Evolutionary conservation across 2,113 vertebrate genomes (phyloP), one percentile per base, ranked within the genome.

Genomic region (Talpa occidentalis): DNA sequence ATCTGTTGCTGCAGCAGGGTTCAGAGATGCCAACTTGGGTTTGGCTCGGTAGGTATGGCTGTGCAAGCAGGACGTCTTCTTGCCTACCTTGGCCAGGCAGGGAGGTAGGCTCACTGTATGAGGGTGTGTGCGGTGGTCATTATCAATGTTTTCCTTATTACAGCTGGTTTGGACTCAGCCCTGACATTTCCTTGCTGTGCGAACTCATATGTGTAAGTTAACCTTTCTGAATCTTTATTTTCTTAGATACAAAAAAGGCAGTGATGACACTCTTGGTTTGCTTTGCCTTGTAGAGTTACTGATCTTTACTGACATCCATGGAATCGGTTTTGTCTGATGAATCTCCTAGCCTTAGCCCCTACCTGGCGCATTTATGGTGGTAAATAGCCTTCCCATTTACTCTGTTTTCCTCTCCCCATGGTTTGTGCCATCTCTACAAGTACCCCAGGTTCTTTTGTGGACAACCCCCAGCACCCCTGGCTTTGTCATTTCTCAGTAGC

Each of bases 11-110:
- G 84, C 1, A 59, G 92, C 5, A 1, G 88, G 95, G 94, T 88
- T 97, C 94, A 97, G 87, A 95, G 93, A 88, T 22, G 73, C 60
- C 90, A 91, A 93, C 14, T 93, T 0, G 10, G 79, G 67, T 95
- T 97, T 92, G 97, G 90, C 93, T 94, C 35, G 3, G 77, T 30
- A 93, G 42, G 67, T 47, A 83, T 56, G 91, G 44, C 52, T 0
- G 9, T 74, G 74, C 70, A 37, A 70, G 91, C 37, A 83, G 0
- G 9, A 94, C 80, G 86, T 93, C 93, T 93, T 95, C 91, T n/a
- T n/a, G n/a, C n/a, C n/a, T n/a, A 94, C 32, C 73, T n/a, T 3
- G 28, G 35, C 59, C 56, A 40, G 24, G 35, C 30, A 0, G 6
- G 3, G 4, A 54, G 56, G 4, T 17, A 14, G 28, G 32, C 10